These are phyloP conservation scores for Noctua janthe DNA, from an alignment of 2,888 invertebrate genomes.

Conservation along the genomic window DNA sequence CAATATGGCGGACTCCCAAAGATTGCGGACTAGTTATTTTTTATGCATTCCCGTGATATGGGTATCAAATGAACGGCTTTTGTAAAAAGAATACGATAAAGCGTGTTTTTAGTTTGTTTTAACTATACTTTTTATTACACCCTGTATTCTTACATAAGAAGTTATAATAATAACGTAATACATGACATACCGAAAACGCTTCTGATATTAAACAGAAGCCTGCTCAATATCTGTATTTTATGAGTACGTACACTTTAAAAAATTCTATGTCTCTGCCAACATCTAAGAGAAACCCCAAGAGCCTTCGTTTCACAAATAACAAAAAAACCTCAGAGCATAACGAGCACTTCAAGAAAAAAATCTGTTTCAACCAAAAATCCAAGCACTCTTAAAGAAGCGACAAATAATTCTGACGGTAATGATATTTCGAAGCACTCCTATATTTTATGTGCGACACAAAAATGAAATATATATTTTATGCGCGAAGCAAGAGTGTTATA, in stretches of 20 bases:
- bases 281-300: background rate
- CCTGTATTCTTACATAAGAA: no score
- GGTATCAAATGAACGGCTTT: no score
- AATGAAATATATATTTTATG: conserved; percentile 1
- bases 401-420: conserved; percentile 37
- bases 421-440: conserved; percentile 24
- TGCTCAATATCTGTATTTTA: background rate
- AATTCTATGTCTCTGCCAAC: background rate
- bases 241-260: background rate
- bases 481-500: background rate
- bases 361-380: conserved; percentile 20
- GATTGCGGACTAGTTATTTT: no score
- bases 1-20: no score
- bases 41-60: no score
- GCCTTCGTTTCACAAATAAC: conserved; percentile 19
- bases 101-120: no score
- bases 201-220: background rate
- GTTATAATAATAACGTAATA: no score
- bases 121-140: no score
- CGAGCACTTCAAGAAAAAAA: conserved; percentile 45
- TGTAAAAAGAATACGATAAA: no score
- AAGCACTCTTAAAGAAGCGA: conserved; percentile 19
- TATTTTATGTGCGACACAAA: conserved; percentile 14
- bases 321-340: conserved; percentile 33
- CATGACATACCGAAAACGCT: background rate